These are phyloP conservation scores for Nannoperca australis DNA, from an alignment of 2,797 vertebrate species.

Conservation along the genomic window DNA sequence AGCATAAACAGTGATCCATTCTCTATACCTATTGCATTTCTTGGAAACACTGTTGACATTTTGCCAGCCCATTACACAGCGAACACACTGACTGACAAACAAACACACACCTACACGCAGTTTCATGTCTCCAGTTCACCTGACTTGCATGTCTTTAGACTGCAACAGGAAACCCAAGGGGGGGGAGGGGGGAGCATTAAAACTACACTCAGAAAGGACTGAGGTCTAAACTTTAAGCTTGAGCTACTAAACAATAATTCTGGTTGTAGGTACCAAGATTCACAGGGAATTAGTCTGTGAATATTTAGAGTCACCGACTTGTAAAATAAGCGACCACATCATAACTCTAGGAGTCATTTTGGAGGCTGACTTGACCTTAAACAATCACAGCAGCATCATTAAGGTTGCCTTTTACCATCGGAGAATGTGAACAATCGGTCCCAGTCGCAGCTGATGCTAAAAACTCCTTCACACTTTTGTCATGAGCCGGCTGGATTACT, in stretches of 20 bases:
- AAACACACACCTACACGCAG: constrained; percentile 35
- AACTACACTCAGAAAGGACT: neutral
- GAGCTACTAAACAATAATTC: neutral
- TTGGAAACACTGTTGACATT: constrained; percentile 23
- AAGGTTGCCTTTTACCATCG: neutral
- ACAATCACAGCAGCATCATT: neutral
- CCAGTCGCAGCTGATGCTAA: neutral
- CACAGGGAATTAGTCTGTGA: neutral
- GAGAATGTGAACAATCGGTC: neutral
- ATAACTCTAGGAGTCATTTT: constrained; percentile 6
- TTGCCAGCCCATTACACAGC: constrained; percentile 30
- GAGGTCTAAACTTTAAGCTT: constrained; percentile 8
- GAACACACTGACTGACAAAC: constrained; percentile 30
- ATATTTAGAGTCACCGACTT: neutral
- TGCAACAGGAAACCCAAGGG: constrained; percentile 33
- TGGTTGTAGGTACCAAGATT: neutral
- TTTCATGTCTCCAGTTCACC: constrained; percentile 19
- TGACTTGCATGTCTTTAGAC: constrained; percentile 10
- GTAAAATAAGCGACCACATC: neutral
- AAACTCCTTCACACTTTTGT: neutral
- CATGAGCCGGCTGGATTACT: neutral
- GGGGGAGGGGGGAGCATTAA: neutral
- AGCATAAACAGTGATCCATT: neutral
- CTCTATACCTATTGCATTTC: constrained; percentile 3
- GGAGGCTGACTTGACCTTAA: constrained; percentile 4